Percentiles rank a stretch among this genome's conserved stretches.
Evolutionary conservation across 2,797 vertebrate genomes (phyloP).

Genomic region (Coreius guichenoti): DNA sequence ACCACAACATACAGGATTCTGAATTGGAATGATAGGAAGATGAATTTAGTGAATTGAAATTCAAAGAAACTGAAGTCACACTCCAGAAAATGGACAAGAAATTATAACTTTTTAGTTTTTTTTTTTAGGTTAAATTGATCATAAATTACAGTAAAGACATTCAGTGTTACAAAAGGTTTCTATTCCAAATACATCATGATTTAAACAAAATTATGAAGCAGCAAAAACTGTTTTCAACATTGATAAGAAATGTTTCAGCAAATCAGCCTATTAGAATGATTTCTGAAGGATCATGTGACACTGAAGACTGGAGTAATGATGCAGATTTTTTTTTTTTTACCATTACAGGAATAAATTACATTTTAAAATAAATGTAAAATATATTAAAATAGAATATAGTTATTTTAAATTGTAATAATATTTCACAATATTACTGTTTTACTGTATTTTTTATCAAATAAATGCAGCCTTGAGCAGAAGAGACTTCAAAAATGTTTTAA

Average conservation of each 20-base stretch:
- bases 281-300: too few relatives aligned
- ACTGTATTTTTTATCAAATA: background rate
- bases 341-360: too few relatives aligned
- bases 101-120: background rate
- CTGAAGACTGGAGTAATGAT: too few relatives aligned
- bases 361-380: too few relatives aligned
- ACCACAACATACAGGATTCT: background rate
- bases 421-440: background rate
- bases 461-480: background rate
- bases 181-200: background rate
- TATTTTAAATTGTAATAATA: background rate
- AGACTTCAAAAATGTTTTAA: too few relatives aligned
- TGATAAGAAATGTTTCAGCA: too few relatives aligned
- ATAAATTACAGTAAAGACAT: background rate
- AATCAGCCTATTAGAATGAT: too few relatives aligned
- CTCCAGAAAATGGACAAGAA: background rate
- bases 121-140: background rate
- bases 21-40: background rate
- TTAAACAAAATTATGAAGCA: too few relatives aligned
- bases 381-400: too few relatives aligned
- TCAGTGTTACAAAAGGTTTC: background rate
- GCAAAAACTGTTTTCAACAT: too few relatives aligned
- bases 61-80: background rate
- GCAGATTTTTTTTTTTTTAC: too few relatives aligned
- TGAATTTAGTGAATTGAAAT: background rate